Conservation (phyloP, 2,797 vertebrate genomes). For the Nannoperca australis region DNA sequence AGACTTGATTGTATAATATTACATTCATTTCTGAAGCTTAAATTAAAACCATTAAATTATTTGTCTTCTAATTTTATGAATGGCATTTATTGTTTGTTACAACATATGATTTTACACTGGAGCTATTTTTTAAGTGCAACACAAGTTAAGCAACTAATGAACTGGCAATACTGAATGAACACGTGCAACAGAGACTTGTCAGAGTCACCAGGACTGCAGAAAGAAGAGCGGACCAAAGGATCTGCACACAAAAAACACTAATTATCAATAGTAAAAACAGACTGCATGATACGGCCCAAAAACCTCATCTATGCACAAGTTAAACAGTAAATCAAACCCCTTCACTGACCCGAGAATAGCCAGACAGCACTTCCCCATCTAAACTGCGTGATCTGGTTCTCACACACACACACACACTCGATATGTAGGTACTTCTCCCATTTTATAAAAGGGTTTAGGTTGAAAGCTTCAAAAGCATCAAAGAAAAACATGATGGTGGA, state of each 20-base stretch:
- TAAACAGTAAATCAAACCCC: too few relatives aligned
- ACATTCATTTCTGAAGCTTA: neutral
- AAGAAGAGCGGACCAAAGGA: neutral
- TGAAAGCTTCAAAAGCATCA: neutral
- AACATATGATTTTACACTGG: neutral
- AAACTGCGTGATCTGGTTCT: neutral
- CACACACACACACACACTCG: neutral
- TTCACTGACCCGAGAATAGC: neutral
- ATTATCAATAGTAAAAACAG: neutral
- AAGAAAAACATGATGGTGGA: neutral
- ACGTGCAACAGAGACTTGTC: neutral
- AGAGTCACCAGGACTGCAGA: neutral
- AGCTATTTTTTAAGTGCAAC: neutral
- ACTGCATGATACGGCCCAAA: neutral
- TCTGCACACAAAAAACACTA: neutral
- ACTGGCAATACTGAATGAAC: neutral
- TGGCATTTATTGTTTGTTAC: neutral
- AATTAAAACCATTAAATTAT: neutral
- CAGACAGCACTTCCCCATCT: slow-evolving; percentile 15
- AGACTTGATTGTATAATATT: neutral
- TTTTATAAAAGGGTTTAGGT: neutral
- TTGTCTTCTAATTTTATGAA: neutral
- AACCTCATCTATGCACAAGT: too few relatives aligned
- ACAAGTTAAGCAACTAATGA: neutral
- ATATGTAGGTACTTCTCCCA: neutral